Conservation (phyloP, 2,888 invertebrate genomes). For the Cephonodes hylas region DNA sequence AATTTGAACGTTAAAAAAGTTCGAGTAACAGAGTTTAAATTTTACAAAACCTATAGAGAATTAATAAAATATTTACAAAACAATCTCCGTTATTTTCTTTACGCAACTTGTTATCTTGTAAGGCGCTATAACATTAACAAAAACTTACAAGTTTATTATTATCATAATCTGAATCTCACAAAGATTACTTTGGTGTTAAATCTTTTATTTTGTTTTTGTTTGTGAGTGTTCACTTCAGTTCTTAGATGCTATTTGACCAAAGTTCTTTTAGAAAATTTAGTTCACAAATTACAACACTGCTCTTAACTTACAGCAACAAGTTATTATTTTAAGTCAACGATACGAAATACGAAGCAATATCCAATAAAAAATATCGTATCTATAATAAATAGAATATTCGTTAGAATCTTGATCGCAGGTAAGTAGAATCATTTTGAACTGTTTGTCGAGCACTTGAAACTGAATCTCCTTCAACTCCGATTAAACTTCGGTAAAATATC, state of each 20-base stretch:
- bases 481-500: neutral
- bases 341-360: too few species aligned
- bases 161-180: too few species aligned
- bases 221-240: too few species aligned
- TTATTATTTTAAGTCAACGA: too few species aligned
- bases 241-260: too few species aligned
- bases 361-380: too few species aligned
- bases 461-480: conserved; percentile 36
- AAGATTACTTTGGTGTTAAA: too few species aligned
- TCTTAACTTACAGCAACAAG: too few species aligned
- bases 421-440: conserved; percentile 50
- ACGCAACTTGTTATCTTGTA: neutral
- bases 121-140: neutral
- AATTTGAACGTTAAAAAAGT: neutral
- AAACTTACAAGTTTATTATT: neutral
- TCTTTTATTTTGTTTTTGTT: too few species aligned
- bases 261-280: too few species aligned
- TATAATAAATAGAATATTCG: neutral
- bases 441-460: conserved; percentile 50
- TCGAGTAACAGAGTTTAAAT: neutral
- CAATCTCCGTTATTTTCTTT: neutral
- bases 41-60: neutral
- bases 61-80: neutral
- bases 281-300: too few species aligned
- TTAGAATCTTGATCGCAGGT: neutral